Conservation (phyloP, 2,797 vertebrate species). For the Cygnus olor region DNA sequence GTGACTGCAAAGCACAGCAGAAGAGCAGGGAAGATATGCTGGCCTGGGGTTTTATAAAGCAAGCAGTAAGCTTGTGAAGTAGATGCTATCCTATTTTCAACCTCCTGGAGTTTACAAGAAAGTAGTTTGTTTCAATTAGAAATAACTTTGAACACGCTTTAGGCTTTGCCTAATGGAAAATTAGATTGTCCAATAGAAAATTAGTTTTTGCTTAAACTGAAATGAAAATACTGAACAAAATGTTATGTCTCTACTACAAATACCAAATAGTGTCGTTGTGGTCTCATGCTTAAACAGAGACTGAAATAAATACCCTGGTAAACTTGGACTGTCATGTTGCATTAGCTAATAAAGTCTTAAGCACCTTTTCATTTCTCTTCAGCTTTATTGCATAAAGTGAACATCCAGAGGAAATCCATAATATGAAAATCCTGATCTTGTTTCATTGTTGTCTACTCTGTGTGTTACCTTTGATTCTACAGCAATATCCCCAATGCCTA, state of each 20-base stretch:
- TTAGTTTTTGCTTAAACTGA: background rate
- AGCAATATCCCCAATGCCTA: background rate
- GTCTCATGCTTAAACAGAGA: background rate
- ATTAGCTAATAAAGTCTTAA: slow-evolving; percentile 5
- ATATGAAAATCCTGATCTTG: background rate
- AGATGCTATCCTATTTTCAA: background rate
- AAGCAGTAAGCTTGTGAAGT: background rate
- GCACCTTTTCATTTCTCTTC: background rate
- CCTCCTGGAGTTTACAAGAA: background rate
- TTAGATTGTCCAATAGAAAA: background rate
- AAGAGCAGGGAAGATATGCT: background rate
- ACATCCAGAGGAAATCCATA: background rate
- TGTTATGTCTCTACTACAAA: background rate
- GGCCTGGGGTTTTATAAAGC: background rate
- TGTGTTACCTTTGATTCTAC: slow-evolving; percentile 28
- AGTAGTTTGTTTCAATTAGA: background rate
- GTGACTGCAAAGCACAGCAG: background rate
- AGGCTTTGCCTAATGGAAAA: background rate
- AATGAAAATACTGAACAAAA: background rate
- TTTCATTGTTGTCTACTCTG: background rate
- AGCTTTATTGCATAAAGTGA: background rate
- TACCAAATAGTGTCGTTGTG: background rate
- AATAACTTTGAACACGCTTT: background rate
- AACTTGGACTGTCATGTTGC: background rate
- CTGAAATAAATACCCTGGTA: background rate